Percentiles rank a stretch among this genome's conserved stretches.
Conservation (phyloP, 2,888 invertebrate genomes). For the Lissonota sp. region DNA sequence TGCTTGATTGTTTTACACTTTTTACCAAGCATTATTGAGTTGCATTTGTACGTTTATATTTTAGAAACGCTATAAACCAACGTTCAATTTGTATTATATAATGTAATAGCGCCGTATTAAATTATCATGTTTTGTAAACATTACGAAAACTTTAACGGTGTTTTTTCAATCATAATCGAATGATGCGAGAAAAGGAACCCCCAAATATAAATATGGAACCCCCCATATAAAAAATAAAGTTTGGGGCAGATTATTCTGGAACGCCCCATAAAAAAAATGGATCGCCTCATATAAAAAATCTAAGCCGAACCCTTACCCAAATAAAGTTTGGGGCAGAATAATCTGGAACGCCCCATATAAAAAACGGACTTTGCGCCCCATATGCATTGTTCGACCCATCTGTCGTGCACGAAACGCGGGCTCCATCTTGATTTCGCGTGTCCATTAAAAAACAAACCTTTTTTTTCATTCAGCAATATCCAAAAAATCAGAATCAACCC, state of each 20-base stretch:
- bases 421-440: slow-evolving; percentile 7
- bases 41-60: slow-evolving; percentile 80
- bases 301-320: no score
- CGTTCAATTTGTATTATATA: slow-evolving; percentile 80
- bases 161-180: slow-evolving; percentile 40
- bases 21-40: slow-evolving; percentile 74
- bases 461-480: not conserved
- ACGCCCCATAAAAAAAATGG: no score
- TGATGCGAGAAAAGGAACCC: slow-evolving; percentile 3
- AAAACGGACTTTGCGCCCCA: slow-evolving; percentile 28
- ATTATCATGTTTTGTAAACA: slow-evolving; percentile 76
- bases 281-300: no score
- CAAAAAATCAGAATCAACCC: no score
- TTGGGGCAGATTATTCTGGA: no score
- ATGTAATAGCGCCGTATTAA: slow-evolving; percentile 76
- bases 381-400: slow-evolving; percentile 76
- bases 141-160: slow-evolving; percentile 68
- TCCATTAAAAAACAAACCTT: not conserved
- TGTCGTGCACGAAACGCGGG: slow-evolving; percentile 70
- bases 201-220: no score
- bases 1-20: slow-evolving; percentile 66
- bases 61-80: slow-evolving; percentile 76
- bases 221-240: no score
- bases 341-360: no score
- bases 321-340: no score